Conservation (phyloP, 2,888 invertebrate species). For the Apodemia hepburni region DNA sequence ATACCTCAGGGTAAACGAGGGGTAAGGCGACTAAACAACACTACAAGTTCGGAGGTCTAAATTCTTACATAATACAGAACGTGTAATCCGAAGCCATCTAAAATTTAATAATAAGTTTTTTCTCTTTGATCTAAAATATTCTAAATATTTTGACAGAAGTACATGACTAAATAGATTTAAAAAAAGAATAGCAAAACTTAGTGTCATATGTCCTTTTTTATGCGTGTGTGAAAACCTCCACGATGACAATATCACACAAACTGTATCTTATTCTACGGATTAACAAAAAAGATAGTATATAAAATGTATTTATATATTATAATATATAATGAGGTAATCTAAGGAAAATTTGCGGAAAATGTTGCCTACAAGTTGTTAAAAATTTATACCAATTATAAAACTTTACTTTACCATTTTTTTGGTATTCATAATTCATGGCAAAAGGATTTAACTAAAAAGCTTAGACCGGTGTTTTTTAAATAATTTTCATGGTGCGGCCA, state of each 20-base stretch:
- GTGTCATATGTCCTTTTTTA: background rate
- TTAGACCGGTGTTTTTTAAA: too few relatives aligned
- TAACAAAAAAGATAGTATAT: background rate
- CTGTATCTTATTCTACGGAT: background rate
- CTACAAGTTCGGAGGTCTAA: too few relatives aligned
- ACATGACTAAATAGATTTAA: background rate
- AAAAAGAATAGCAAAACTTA: background rate
- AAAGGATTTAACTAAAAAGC: too few relatives aligned
- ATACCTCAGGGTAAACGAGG: too few relatives aligned
- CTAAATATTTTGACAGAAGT: background rate
- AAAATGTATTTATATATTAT: background rate
- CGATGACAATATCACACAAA: conserved; percentile 4
- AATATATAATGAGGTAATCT: background rate
- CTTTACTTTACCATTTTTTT: background rate
- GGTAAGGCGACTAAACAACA: too few relatives aligned
- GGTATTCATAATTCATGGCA: too few relatives aligned
- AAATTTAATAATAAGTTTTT: too few relatives aligned
- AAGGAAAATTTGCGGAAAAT: background rate
- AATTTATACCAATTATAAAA: background rate
- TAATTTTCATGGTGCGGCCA: too few relatives aligned
- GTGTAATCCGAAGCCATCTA: background rate
- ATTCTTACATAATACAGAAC: too few relatives aligned
- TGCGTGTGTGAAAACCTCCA: conserved; percentile 1
- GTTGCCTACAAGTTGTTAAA: background rate
- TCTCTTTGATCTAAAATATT: too few relatives aligned